Conservation (phyloP, 2,113 vertebrate species). For the Chrysemys picta region DNA sequence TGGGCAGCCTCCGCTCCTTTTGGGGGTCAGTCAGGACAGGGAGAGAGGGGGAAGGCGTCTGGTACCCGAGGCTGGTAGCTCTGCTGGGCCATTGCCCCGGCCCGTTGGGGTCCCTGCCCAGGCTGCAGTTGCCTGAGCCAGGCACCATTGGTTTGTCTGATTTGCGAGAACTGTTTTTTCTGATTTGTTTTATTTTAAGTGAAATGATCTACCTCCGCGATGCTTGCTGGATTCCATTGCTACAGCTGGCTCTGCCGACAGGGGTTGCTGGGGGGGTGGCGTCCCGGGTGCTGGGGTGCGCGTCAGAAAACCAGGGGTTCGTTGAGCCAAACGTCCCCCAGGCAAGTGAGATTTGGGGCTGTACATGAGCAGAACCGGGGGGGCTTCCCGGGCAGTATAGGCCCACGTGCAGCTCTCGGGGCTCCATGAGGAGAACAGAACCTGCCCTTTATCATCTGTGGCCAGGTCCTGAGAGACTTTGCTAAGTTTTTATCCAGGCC, state of each 20-base stretch:
- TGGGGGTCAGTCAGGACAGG: too few species aligned
- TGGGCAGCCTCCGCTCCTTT: too few species aligned
- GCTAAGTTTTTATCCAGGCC: neutral
- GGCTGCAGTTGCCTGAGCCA: neutral
- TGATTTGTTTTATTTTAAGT: conserved; percentile 21
- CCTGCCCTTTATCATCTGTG: neutral
- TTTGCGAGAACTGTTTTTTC: neutral
- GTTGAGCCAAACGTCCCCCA: neutral
- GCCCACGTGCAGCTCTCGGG: neutral
- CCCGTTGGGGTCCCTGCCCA: neutral
- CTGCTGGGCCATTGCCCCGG: neutral
- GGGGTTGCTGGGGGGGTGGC: neutral
- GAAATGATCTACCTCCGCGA: conserved; percentile 65
- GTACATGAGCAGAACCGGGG: too few species aligned
- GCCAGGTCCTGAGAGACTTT: neutral
- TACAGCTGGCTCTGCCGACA: neutral
- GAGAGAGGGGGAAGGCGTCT: neutral
- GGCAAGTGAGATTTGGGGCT: neutral
- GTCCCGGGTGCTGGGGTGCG: too few species aligned
- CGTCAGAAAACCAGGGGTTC: too few species aligned
- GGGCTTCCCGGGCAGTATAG: neutral
- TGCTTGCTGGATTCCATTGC: neutral
- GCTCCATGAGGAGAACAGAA: neutral
- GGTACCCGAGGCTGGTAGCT: neutral
- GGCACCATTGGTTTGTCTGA: neutral